These are phyloP conservation scores for Amphiprion percula DNA, from an alignment of 2,113 vertebrate species.

Conservation along the genomic window DNA sequence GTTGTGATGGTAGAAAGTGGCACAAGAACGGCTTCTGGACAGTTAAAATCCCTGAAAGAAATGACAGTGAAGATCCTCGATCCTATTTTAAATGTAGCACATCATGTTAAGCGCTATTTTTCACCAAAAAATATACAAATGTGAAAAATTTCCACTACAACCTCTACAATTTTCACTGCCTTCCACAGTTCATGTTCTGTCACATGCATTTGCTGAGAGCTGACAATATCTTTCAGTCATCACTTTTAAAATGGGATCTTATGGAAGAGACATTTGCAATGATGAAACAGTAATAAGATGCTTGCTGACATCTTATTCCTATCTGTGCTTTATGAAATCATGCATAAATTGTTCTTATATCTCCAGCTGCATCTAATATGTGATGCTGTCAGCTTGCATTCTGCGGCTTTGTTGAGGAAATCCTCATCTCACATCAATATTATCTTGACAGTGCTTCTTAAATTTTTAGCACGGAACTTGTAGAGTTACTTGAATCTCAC, in stretches of 20 bases:
- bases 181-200: not conserved
- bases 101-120: no score
- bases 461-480: not conserved
- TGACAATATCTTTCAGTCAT: slow-evolving; percentile 27
- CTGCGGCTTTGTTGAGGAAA: slow-evolving; percentile 21
- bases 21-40: not conserved
- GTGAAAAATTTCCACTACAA: not conserved
- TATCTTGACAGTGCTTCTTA: not conserved
- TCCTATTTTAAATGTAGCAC: no score
- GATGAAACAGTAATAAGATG: slow-evolving; percentile 52
- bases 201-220: not conserved
- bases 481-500: not conserved
- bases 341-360: slow-evolving; percentile 16
- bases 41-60: no score
- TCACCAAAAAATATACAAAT: not conserved
- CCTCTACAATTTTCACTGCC: not conserved
- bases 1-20: not conserved
- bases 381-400: slow-evolving; percentile 31
- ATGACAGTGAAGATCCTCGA: not conserved
- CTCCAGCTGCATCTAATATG: slow-evolving; percentile 45
- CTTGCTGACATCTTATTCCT: slow-evolving; percentile 44
- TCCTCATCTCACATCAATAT: slow-evolving; percentile 33
- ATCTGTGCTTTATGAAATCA: slow-evolving; percentile 41
- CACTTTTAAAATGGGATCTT: slow-evolving; percentile 18
- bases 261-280: slow-evolving; percentile 29